Evolutionary conservation across 2,888 invertebrate genomes (phyloP), one percentile per base, ranked within the genome.

Genomic region (Polia nebulosa): DNA sequence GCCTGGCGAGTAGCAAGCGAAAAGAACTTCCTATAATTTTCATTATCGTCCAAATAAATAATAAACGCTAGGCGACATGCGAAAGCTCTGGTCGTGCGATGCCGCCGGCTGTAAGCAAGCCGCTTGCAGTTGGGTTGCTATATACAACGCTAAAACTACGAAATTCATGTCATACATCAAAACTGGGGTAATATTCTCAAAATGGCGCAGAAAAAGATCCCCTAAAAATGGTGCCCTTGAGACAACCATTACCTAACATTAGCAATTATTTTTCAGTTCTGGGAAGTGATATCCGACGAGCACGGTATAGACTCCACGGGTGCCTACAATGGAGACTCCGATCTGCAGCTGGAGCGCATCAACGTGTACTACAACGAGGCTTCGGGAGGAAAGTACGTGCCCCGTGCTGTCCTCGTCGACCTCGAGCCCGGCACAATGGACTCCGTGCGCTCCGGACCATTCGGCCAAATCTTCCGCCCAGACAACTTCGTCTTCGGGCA

Each of bases 331-430:
- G 97, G 97, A 13, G 97, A 97, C 89, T 96, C 97, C 7, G 97
- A 97, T 84, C 95, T 97, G 17, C 97, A 98, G 88, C 91, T 97
- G 57, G 97, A 98, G 90, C 95, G 97, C 75, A 97, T 98, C 86
- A 97, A 97, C 86, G 97, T 98, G 25, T 98, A 97, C 91, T 98
- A 97, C 95, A 97, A 97, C 86, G 97, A 97, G 88, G 97, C 97
- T 0, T 89, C 94, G 7, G 96, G 94, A n/a, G 93, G 95, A 62
- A 95, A 94, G 78, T 94, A 94, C 61, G 94, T 94, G 39, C 92
- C 92, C 4, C 88, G 94, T 27, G 92, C 94, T 27, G 89, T 94
- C n/a, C 88, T 94, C 15, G 92, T 94, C 3, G 94, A 94, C 83
- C 89, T 94, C 8, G 93, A 94, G 78, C 94, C 94, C 57, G 91